Percentiles rank a stretch among this genome's conserved stretches.
phyloP scores from a whole-genome alignment of 2,888 invertebrate genomes.

The Eucriotettix oculatus region DNA sequence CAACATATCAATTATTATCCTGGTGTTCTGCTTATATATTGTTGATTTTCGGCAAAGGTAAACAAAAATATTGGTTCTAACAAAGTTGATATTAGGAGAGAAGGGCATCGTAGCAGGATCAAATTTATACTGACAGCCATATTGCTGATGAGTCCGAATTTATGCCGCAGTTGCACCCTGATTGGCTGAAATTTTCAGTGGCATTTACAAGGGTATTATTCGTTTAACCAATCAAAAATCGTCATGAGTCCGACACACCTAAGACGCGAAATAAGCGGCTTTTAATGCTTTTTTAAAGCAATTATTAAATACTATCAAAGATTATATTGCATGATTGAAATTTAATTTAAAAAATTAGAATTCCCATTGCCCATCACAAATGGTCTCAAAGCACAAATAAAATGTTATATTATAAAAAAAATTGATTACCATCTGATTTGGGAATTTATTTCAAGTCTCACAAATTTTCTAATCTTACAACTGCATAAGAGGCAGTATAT shows the following conservation, averaged over 20 bases:
- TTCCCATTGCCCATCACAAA: too few species aligned
- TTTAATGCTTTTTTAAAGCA: too few species aligned
- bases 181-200: conserved; percentile 8
- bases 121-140: conserved; percentile 98
- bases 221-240: not conserved
- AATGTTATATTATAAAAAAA: too few species aligned
- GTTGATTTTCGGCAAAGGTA: not conserved
- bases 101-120: conserved; percentile 70
- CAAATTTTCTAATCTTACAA: too few species aligned
- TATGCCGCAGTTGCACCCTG: conserved; percentile 31
- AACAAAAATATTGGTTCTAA: conserved; percentile 2
- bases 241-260: not conserved
- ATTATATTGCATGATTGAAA: too few species aligned
- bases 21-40: conserved; percentile 2
- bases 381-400: too few species aligned
- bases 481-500: too few species aligned
- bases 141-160: conserved; percentile 70
- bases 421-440: too few species aligned
- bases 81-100: conserved; percentile 47
- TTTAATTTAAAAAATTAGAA: too few species aligned
- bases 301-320: not conserved
- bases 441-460: too few species aligned
- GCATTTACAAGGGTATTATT: not conserved
- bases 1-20: conserved; percentile 4
- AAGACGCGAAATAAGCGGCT: too few species aligned